Base-by-base conservation (phyloP, 1,140 invertebrate genomes). In the Anoplolepis gracilipes region DNA sequence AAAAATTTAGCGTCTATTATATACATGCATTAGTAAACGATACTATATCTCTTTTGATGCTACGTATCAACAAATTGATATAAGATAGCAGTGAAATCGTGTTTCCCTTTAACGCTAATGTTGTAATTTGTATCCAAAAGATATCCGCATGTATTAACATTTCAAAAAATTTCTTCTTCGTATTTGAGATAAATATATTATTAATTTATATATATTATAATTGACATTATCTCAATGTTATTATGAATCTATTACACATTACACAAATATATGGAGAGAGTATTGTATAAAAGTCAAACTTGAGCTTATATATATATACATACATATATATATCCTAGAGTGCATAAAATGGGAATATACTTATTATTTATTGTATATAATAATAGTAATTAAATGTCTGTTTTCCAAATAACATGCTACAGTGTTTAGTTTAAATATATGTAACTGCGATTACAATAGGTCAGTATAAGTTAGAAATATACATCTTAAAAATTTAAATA, bases 371-470 rank as follows among this genome's bases (percentile, higher is more conserved):
- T 59, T 62, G 11, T 39, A 77, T 22, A 53, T 64, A 46, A 46
- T 36, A 11, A 72, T 87, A 30, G 36, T 85, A 84, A 69, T 79
- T 59, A 82, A 61, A 61, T 13, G 1, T 81, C 13, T 57, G 33
- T 72, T 82, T 82, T 61, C 67, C 53, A 61, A 72, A 42, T 13
- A 72, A 42, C 4, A 53, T 59, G 36, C 11, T 22, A 82, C 1
- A 72, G 1, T 65, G 13, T 28, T 59, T 59, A 81, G 19, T 22
- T 13, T 39, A 67, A 49, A 65, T 22, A 19, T 57, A 0, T 76
- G 28, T 36, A 75, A 62, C 46, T 42, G 36, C 49, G 22, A 55
- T 5, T 33, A n/a, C 13, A 19, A 42, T n/a, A 67, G 6, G 30
- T 0, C 28, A 13, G 0, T 49, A 46, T 72, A 33, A 57, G 53